phyloP scores from a whole-genome alignment of 1,140 invertebrate genomes.

The Anadara kagoshimensis region DNA sequence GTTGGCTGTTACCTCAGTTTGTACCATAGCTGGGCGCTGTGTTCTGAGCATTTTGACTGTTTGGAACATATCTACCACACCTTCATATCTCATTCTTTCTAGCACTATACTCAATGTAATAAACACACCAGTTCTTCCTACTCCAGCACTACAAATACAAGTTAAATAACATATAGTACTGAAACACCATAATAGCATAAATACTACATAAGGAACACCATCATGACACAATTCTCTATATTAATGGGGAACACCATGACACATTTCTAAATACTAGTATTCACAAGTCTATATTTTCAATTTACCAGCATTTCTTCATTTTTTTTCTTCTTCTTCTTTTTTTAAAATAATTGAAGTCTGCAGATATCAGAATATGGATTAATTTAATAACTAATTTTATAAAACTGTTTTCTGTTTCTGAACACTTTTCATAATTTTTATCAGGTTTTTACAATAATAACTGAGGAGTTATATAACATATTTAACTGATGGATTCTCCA shows the following conservation, averaged over 20 bases:
- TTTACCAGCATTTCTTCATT: too few species aligned
- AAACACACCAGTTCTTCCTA: conserved; percentile 97
- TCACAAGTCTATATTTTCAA: too few species aligned
- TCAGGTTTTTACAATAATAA: too few species aligned
- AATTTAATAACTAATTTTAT: too few species aligned
- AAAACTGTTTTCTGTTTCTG: too few species aligned
- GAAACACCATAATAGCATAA: neutral
- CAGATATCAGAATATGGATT: too few species aligned
- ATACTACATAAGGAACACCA: neutral
- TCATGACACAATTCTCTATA: neutral
- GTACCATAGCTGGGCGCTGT: conserved; percentile 98
- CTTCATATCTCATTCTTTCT: conserved; percentile 99
- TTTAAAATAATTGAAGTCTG: too few species aligned
- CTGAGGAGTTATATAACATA: too few species aligned
- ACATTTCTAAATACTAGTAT: neutral
- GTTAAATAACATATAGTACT: conserved; percentile 7
- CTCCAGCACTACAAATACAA: conserved; percentile 70
- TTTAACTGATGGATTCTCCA: too few species aligned
- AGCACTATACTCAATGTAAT: conserved; percentile 98
- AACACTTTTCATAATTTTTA: too few species aligned
- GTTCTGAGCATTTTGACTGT: conserved; percentile 98
- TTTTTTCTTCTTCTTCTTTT: too few species aligned
- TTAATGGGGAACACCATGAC: neutral
- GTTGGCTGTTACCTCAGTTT: conserved; percentile 87
- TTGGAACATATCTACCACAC: conserved; percentile 99